Percentiles rank a stretch among this genome's conserved stretches.
These are phyloP conservation scores for Leiothrix lutea DNA, from an alignment of 2,113 vertebrate species.

Conservation along the genomic window DNA sequence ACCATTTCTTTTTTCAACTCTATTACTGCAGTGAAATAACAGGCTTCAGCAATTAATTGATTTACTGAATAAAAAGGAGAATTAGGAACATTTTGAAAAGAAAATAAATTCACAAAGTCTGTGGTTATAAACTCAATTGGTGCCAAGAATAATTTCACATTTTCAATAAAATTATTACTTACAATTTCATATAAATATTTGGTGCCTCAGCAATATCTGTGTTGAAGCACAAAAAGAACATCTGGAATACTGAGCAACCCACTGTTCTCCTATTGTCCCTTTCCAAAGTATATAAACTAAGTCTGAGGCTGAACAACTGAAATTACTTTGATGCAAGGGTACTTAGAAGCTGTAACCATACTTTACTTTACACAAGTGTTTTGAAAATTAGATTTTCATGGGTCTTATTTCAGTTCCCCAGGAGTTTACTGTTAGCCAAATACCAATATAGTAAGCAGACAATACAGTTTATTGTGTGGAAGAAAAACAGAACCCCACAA, in stretches of 20 bases:
- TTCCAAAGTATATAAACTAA: background rate
- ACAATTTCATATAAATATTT: background rate
- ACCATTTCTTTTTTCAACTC: background rate
- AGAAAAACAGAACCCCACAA: conserved; percentile 76
- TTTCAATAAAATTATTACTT: background rate
- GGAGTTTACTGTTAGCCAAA: conserved; percentile 73
- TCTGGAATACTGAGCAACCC: background rate
- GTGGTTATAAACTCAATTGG: background rate
- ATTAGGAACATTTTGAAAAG: background rate
- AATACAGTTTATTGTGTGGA: conserved; percentile 75
- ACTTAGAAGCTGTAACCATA: background rate
- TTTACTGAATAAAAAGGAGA: background rate
- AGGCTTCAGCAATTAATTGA: background rate
- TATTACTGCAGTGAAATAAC: background rate
- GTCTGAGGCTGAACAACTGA: background rate
- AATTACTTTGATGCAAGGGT: background rate
- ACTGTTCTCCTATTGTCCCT: background rate
- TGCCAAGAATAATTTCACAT: background rate
- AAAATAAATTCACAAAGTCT: background rate
- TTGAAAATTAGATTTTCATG: conserved; percentile 74
- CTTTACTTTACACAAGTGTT: conserved; percentile 73
- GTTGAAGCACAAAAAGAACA: background rate
- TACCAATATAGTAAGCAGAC: conserved; percentile 72
- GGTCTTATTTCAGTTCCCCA: conserved; percentile 71
- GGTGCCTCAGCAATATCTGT: background rate